Evolutionary conservation across 1,140 invertebrate genomes (phyloP), one percentile per base, ranked within the genome.

Genomic region (Potamilus streckersoni): DNA sequence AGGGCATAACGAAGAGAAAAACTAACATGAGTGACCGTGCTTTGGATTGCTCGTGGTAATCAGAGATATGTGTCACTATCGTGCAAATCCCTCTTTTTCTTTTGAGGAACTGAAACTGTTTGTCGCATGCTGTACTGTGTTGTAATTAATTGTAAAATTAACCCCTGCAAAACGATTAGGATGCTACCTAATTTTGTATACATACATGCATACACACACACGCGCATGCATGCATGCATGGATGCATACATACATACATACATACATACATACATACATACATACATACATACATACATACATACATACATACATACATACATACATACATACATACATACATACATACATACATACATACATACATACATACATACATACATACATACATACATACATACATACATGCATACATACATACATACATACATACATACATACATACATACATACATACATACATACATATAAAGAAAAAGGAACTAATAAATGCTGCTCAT

Each of bases 381-480:
- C 79, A 78, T 75, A 79, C 79, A 80, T 75, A 80, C 79, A 80
- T 79, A 75, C 79, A 80, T 79, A 80, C 79, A 82, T 73, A 82
- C 79, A 80, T 75, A 80, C 79, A 80, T 76, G 76, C 72, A 82
- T 79, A 79, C 79, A 78, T 75, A 79, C 79, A 80, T 75, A 80
- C 79, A 80, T 79, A 75, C 79, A 80, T 79, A 80, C 79, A 82
- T 73, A 82, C 79, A 80, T 75, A 80, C 79, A 80, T 76, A 79
- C 72, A 82, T 79, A 79, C 79, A 78, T 75, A 79, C 79, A 80
- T 75, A 80, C 79, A 80, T 79, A 75, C 79, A 80, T 79, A 80
- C 79, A 82, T 73, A 82, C 79, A 80, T 75, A 80, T 76, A 78
- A 74, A 71, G 38, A 38, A 4, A 38, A 38, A 6, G 4, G 4